Evolutionary conservation across 2,113 vertebrate species (phyloP).

Genomic region (Odobenus rosmarus): DNA sequence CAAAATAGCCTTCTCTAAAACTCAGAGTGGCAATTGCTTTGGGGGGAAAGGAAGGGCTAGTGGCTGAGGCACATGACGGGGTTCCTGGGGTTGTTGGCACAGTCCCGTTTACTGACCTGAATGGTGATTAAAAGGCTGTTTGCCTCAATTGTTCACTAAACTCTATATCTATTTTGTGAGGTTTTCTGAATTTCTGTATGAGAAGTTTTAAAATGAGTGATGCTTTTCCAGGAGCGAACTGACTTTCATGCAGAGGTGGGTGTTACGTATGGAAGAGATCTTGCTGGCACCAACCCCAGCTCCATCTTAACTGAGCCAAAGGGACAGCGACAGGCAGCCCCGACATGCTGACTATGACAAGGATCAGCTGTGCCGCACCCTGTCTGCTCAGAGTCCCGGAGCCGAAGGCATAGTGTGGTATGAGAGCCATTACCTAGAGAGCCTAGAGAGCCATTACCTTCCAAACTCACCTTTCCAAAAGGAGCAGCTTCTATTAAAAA

Average conservation of each 20-base stretch:
- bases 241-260: neutral
- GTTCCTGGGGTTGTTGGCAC: neutral
- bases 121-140: neutral
- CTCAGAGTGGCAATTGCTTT: neutral
- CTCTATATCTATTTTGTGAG: neutral
- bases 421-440: accelerated
- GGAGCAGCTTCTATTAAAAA: neutral
- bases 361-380: neutral
- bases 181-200: neutral
- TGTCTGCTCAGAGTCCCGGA: neutral
- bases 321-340: neutral
- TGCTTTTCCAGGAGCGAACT: neutral
- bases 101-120: neutral
- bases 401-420: neutral
- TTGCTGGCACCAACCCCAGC: neutral
- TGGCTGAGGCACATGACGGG: neutral
- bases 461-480: neutral
- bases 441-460: accelerated
- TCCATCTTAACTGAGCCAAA: neutral
- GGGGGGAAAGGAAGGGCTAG: neutral
- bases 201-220: neutral
- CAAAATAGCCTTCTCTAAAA: neutral
- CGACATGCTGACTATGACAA: neutral
- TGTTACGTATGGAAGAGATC: neutral
- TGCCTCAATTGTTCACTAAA: neutral